Evolutionary conservation across 2,888 invertebrate species (phyloP).

Genomic region (Graphium colonna): DNA sequence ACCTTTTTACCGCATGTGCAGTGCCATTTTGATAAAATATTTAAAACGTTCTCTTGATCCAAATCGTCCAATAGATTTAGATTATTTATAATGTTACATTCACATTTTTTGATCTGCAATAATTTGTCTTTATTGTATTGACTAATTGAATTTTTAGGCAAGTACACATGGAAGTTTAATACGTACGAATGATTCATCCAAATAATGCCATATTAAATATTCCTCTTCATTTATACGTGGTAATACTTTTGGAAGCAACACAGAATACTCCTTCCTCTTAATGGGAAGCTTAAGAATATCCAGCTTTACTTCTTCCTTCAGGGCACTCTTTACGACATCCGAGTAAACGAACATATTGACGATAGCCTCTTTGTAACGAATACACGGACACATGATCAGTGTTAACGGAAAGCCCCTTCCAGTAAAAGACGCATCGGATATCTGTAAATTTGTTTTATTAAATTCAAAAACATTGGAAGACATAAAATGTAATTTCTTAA

Average conservation of each 20-base stretch:
- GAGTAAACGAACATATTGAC: conserved; percentile 49
- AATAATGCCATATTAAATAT: conserved; percentile 56
- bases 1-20: conserved; percentile 70
- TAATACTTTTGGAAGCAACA: conserved; percentile 57
- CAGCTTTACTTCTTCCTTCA: conserved; percentile 42
- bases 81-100: conserved; percentile 65
- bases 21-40: conserved; percentile 69
- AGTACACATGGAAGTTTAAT: no score
- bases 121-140: no score
- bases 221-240: conserved; percentile 52
- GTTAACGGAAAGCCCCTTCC: conserved; percentile 67
- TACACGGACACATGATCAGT: conserved; percentile 54
- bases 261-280: conserved; percentile 54
- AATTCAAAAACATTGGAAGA: no score
- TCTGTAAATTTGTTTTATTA: conserved; percentile 40
- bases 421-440: conserved; percentile 42
- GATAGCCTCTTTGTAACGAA: conserved; percentile 51
- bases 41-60: conserved; percentile 62
- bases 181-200: conserved; percentile 59
- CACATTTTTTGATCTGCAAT: conserved; percentile 67
- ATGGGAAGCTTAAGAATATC: conserved; percentile 51
- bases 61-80: conserved; percentile 60
- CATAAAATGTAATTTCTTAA: no score
- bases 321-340: conserved; percentile 42
- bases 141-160: no score